phyloP scores from a whole-genome alignment of 2,113 vertebrate genomes.

The Panthera tigris region DNA sequence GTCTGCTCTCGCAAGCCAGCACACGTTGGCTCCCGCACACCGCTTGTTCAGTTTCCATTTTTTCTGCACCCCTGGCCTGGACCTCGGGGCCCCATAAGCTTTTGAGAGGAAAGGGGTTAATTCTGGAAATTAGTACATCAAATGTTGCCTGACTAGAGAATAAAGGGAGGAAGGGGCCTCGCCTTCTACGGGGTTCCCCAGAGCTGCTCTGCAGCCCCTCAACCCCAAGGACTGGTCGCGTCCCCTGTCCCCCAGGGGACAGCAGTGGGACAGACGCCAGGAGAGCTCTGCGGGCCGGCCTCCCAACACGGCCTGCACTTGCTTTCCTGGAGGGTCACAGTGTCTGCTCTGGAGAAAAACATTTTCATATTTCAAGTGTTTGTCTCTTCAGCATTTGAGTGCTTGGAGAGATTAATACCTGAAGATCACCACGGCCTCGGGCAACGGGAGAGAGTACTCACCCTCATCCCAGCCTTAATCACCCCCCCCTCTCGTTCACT shows the following conservation, averaged over 20 bases:
- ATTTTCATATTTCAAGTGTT: constrained; percentile 90
- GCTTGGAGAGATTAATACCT: constrained; percentile 87
- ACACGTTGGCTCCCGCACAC: neutral
- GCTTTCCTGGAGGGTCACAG: constrained; percentile 74
- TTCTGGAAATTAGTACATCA: constrained; percentile 39
- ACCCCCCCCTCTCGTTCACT: constrained; percentile 82
- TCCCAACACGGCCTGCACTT: neutral
- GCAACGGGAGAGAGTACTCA: constrained; percentile 85
- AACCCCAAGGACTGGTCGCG: neutral
- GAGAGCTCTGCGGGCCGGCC: neutral
- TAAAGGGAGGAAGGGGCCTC: neutral
- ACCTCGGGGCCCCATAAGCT: neutral
- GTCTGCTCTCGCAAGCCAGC: neutral
- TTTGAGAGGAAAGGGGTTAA: neutral
- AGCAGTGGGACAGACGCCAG: neutral
- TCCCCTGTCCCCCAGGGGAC: neutral
- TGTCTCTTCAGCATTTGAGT: constrained; percentile 88
- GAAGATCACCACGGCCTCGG: constrained; percentile 80
- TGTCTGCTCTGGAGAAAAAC: constrained; percentile 82
- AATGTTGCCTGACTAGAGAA: neutral
- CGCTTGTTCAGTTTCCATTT: neutral
- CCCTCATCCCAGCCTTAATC: constrained; percentile 79
- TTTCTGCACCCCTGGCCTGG: neutral
- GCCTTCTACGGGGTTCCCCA: neutral
- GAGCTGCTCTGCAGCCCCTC: neutral